Percentiles rank a stretch among this genome's conserved stretches.
These are phyloP conservation scores for Blennius ocellaris DNA, from an alignment of 2,113 vertebrate species.

Conservation along the genomic window DNA sequence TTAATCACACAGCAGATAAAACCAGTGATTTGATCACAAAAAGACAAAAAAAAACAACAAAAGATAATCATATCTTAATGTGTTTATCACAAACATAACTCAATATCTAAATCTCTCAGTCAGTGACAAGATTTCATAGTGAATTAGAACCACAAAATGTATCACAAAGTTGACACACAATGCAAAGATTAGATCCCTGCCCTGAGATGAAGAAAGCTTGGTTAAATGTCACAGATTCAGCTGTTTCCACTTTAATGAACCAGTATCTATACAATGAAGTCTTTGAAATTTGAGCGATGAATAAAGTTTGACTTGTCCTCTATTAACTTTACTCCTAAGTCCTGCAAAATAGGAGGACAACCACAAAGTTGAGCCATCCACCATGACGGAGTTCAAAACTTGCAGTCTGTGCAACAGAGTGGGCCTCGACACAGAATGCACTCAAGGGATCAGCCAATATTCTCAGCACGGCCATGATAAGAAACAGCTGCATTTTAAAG, in stretches of 20 bases:
- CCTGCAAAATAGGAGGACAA: too few species aligned
- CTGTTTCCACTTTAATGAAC: background rate
- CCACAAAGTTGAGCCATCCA: slow-evolving; percentile 14
- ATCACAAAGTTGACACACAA: background rate
- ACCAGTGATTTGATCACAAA: background rate
- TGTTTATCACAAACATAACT: background rate
- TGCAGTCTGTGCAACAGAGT: slow-evolving; percentile 6
- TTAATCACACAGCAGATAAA: slow-evolving; percentile 12
- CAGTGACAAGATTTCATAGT: background rate
- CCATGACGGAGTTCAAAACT: slow-evolving; percentile 13
- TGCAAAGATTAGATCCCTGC: background rate
- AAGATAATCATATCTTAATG: background rate
- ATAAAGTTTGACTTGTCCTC: background rate
- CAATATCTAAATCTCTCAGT: background rate
- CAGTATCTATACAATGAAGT: background rate
- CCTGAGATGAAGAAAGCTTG: background rate
- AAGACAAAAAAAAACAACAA: background rate
- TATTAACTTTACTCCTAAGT: too few species aligned
- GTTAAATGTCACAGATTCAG: background rate
- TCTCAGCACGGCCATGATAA: slow-evolving; percentile 37
- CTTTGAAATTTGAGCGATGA: background rate
- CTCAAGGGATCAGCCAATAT: slow-evolving; percentile 17
- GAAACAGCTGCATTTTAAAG: slow-evolving; percentile 23
- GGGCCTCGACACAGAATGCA: slow-evolving; percentile 10
- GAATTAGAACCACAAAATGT: background rate